Evolutionary conservation across 2,113 vertebrate species (phyloP).

Genomic region (Synchiropus splendidus): DNA sequence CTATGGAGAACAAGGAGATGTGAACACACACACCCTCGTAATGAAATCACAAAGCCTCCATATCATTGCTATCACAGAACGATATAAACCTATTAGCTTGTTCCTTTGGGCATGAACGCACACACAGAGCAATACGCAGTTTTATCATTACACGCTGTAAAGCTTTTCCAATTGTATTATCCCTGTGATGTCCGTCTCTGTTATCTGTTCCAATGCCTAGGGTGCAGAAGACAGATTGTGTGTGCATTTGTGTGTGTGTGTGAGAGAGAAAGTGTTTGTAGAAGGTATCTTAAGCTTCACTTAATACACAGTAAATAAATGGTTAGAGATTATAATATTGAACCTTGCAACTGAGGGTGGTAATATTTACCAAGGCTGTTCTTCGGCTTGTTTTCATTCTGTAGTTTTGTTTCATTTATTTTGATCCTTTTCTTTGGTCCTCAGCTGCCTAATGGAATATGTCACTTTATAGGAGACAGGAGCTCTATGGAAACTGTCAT

Average conservation of each 20-base stretch:
- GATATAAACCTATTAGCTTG: constrained; percentile 86
- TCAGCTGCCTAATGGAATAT: no score
- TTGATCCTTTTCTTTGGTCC: no score
- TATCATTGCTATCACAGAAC: constrained; percentile 92
- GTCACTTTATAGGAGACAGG: no score
- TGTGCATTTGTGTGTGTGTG: constrained; percentile 11
- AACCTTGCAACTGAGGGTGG: no score
- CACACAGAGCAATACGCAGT: constrained; percentile 44
- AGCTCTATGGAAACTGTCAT: no score
- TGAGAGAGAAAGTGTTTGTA: constrained; percentile 4
- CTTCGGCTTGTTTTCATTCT: no score
- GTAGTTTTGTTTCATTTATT: no score
- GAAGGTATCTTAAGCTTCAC: neutral
- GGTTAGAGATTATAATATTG: no score
- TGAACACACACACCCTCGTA: constrained; percentile 49
- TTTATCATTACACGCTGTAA: constrained; percentile 75
- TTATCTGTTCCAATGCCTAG: constrained; percentile 62
- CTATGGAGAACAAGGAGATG: constrained; percentile 53
- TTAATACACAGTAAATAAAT: no score
- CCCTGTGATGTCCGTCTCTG: constrained; percentile 67
- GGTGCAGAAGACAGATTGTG: constrained; percentile 55
- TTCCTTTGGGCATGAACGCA: constrained; percentile 73
- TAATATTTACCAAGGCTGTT: no score
- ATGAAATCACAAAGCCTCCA: constrained; percentile 90
- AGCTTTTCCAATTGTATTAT: constrained; percentile 74